Percentiles rank a stretch among this genome's conserved stretches.
Evolutionary conservation across 2,888 invertebrate species (phyloP).

Genomic region (Crepidodera aurea): DNA sequence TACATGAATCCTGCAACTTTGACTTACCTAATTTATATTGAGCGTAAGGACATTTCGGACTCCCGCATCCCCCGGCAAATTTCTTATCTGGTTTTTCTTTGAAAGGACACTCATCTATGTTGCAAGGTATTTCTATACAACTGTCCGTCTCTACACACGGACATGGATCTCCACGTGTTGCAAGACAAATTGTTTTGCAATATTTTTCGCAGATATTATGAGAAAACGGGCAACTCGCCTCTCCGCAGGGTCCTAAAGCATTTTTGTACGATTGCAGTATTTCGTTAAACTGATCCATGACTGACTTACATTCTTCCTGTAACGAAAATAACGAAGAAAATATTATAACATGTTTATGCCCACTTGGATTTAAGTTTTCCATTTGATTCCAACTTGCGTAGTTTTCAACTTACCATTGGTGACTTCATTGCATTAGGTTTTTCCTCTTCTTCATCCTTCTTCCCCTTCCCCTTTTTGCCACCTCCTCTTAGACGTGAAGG

Average conservation of each 20-base stretch:
- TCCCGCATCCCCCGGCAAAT: conserved; percentile 52
- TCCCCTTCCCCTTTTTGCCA: not conserved
- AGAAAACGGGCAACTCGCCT: conserved; percentile 54
- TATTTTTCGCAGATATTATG: conserved; percentile 49
- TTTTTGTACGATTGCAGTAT: conserved; percentile 54
- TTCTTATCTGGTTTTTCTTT: conserved; percentile 32
- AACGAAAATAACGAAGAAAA: not conserved
- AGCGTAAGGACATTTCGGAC: conserved; percentile 54
- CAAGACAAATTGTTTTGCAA: conserved; percentile 51
- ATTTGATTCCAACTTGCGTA: too few relatives aligned
- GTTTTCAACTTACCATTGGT: not conserved
- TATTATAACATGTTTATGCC: too few relatives aligned
- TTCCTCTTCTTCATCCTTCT: not conserved
- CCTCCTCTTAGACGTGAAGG: conserved; percentile 2
- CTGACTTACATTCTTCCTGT: conserved; percentile 52
- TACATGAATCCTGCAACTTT: too few relatives aligned
- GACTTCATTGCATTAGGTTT: not conserved
- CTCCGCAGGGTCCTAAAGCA: conserved; percentile 57
- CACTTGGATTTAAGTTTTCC: too few relatives aligned
- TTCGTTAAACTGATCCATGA: conserved; percentile 58
- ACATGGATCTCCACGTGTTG: conserved; percentile 8
- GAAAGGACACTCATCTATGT: conserved; percentile 44
- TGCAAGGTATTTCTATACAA: conserved; percentile 44
- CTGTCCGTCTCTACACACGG: conserved; percentile 16
- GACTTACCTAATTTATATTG: conserved; percentile 51